phyloP scores from a whole-genome alignment of 2,113 vertebrate species.

The Naja naja region DNA sequence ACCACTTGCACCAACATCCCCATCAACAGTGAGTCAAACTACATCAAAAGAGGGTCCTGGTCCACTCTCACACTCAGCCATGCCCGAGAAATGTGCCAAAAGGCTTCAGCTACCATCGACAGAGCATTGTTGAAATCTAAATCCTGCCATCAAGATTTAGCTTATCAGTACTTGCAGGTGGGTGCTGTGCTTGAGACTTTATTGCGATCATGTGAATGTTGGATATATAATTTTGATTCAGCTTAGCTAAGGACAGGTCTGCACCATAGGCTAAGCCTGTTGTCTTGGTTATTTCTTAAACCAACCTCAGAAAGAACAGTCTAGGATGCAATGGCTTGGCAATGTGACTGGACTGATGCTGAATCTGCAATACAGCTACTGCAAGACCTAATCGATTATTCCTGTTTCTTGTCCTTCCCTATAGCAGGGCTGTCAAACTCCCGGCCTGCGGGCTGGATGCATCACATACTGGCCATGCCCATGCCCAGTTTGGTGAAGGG shows the following conservation, averaged over 20 bases:
- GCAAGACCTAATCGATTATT: background rate
- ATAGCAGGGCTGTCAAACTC: too few species aligned
- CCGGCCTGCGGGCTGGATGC: too few species aligned
- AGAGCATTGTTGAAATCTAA: constrained; percentile 95
- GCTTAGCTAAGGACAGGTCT: background rate
- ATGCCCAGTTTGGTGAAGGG: too few species aligned
- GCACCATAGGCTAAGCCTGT: background rate
- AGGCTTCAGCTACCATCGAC: constrained; percentile 93
- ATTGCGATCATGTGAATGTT: background rate
- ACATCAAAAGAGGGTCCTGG: constrained; percentile 93
- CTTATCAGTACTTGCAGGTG: constrained; percentile 95
- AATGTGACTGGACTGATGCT: background rate
- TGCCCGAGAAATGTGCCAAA: constrained; percentile 88
- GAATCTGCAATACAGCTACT: background rate
- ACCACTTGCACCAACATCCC: constrained; percentile 74
- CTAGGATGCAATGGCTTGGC: background rate
- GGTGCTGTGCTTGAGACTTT: constrained; percentile 21
- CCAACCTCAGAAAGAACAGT: background rate
- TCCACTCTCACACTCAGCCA: constrained; percentile 94
- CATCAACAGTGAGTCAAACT: constrained; percentile 79
- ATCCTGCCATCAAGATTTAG: constrained; percentile 93
- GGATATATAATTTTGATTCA: background rate
- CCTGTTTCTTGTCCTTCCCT: background rate
- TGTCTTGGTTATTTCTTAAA: background rate
- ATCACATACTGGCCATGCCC: too few species aligned